These are phyloP conservation scores for Phrynocephalus guinanensis DNA, from an alignment of 2,797 vertebrate genomes.

Conservation along the genomic window DNA sequence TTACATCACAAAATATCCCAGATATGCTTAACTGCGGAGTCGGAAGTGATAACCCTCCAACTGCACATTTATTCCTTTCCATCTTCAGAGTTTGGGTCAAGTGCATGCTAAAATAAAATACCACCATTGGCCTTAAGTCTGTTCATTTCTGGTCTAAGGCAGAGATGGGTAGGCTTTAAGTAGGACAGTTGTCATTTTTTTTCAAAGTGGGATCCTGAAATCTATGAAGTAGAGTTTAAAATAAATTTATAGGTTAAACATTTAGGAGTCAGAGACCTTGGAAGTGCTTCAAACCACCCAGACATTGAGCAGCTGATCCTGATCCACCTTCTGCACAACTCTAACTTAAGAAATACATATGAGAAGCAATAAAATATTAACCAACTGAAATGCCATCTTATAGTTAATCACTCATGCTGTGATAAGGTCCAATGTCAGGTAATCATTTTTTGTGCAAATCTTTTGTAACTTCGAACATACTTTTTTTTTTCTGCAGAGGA, in stretches of 20 bases:
- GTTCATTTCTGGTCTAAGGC: background rate
- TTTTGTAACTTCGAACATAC: conserved; percentile 28
- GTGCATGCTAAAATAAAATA: too few species aligned
- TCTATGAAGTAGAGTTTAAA: background rate
- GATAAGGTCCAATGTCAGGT: background rate
- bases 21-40: too few species aligned
- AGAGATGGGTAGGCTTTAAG: background rate
- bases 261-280: background rate
- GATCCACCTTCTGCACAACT: background rate
- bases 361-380: background rate
- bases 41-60: too few species aligned
- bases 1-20: too few species aligned
- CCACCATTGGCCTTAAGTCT: background rate
- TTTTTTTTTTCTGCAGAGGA: background rate
- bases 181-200: background rate
- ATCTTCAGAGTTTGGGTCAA: too few species aligned
- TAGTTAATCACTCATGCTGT: background rate
- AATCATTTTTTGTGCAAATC: conserved; percentile 22
- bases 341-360: background rate
- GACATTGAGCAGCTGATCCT: background rate
- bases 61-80: too few species aligned
- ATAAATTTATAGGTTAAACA: background rate
- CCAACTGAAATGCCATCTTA: background rate
- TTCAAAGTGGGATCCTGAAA: too few species aligned
- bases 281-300: background rate